Evolutionary conservation across 2,797 vertebrate species (phyloP).

Genomic region (Taenioides sp.): DNA sequence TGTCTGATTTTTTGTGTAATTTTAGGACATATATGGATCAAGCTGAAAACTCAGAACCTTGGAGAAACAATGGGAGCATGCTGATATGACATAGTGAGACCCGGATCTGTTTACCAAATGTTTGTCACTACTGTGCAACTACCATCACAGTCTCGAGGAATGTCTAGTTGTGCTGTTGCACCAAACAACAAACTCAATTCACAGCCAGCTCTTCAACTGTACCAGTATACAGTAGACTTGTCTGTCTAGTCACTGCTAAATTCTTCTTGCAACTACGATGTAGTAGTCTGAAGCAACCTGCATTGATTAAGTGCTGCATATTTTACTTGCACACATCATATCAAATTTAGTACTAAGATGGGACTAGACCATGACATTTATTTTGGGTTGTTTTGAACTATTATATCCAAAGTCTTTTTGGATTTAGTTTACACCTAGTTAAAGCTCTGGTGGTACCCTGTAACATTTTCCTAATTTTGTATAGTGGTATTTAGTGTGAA

Average conservation of each 20-base stretch:
- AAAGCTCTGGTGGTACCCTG: not conserved
- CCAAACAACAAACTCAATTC: slow-evolving; percentile 48
- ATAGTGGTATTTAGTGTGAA: not conserved
- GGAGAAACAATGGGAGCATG: slow-evolving; percentile 3
- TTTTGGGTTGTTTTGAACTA: not conserved
- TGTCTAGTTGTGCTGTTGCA: slow-evolving; percentile 65
- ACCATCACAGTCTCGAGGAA: slow-evolving; percentile 62
- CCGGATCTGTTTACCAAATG: slow-evolving; percentile 42
- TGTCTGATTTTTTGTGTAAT: not conserved
- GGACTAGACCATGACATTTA: not conserved
- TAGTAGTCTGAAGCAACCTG: too few species aligned
- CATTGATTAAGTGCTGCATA: too few species aligned
- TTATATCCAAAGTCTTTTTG: not conserved
- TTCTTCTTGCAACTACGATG: too few species aligned
- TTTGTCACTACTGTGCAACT: slow-evolving; percentile 62
- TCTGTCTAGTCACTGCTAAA: too few species aligned
- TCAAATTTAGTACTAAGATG: not conserved
- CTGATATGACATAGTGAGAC: not conserved
- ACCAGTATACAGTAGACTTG: not conserved
- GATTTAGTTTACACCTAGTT: not conserved
- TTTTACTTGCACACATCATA: not conserved
- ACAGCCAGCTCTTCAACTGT: not conserved
- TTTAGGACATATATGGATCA: not conserved
- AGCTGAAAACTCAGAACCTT: not conserved
- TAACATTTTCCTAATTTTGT: not conserved